Percentiles rank a stretch among this genome's conserved stretches.
Conservation (phyloP, 2,797 vertebrate genomes). For the Lacerta viridis region DNA sequence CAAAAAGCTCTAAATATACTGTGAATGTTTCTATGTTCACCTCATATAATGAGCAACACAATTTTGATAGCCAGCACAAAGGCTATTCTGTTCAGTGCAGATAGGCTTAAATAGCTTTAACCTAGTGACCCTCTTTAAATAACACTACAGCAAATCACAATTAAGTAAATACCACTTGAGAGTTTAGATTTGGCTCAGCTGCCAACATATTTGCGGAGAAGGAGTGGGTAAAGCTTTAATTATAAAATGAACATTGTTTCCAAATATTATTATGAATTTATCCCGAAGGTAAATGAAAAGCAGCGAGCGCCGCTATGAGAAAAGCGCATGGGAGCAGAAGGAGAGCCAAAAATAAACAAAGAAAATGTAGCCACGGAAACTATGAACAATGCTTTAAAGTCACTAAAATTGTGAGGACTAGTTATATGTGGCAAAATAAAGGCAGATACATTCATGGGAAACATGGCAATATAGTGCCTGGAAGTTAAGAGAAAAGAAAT, state of each 20-base stretch:
- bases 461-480: neutral
- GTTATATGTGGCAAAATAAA: constrained; percentile 41
- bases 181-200: constrained; percentile 68
- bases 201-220: constrained; percentile 70
- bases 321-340: constrained; percentile 16
- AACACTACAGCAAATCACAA: constrained; percentile 75
- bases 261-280: constrained; percentile 73
- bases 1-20: constrained; percentile 40
- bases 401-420: constrained; percentile 9
- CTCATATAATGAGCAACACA: constrained; percentile 46
- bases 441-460: constrained; percentile 29
- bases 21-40: constrained; percentile 60
- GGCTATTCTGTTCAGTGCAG: constrained; percentile 45
- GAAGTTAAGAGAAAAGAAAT: neutral
- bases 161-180: constrained; percentile 77
- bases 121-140: constrained; percentile 72
- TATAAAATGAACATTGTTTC: constrained; percentile 76
- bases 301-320: constrained; percentile 31
- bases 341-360: constrained; percentile 61
- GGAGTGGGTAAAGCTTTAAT: constrained; percentile 74
- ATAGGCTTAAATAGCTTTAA: constrained; percentile 70
- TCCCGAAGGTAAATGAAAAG: constrained; percentile 68
- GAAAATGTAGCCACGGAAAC: constrained; percentile 58
- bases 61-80: constrained; percentile 52
- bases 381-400: constrained; percentile 41